Evolutionary conservation across 2,888 invertebrate genomes (phyloP), one percentile per base, ranked within the genome.

Genomic region (Lepidochitona cinerea): DNA sequence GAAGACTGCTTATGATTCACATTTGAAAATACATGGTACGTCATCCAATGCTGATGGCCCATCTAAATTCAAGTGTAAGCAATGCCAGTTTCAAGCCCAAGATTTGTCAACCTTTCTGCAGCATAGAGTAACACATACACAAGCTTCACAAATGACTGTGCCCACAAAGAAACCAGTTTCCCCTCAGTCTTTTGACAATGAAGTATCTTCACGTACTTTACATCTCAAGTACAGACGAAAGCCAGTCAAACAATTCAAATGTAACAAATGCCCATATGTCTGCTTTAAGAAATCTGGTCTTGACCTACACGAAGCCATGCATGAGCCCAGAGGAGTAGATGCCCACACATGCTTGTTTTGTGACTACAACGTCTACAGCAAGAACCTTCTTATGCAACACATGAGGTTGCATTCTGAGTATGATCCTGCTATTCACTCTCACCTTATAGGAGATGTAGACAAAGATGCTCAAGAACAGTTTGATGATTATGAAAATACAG

Each of bases 71-170:
- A 84, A 82, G 74, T 89, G 88, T 74, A 84, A 86, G 73, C 83
- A 85, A 68, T 89, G 89, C 73, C 77, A 78, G 64, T 88, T 81
- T 72, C 83, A 83, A 35, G 85, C 85, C 12, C 79, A 83, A 53
- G 88, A 88, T 71, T 71, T 89, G 66, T 81, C 84, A 5, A 80
- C 85, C 5, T 87, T 88, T 72, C 78, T 88, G 5, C 86, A 86
- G 71, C 89, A 89, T 71, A 85, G 85, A 70, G 80, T 83, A n/a
- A 81, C 79, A 9, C 88, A 88, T 74, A 72, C 77, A 73, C 70
- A 32, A 23, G n/a, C 67, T 53, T 26, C 37, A 37, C 29, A 23
- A 53, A 33, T 37, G 66, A 49, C 70, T 37, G 49, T 41, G 23
- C 37, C 41, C 5, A 68, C 53, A 41, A 72, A 73, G 35, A 72